Evolutionary conservation across 1,140 invertebrate species (phyloP), one percentile per base, ranked within the genome.

Genomic region (Nephila pilipes): DNA sequence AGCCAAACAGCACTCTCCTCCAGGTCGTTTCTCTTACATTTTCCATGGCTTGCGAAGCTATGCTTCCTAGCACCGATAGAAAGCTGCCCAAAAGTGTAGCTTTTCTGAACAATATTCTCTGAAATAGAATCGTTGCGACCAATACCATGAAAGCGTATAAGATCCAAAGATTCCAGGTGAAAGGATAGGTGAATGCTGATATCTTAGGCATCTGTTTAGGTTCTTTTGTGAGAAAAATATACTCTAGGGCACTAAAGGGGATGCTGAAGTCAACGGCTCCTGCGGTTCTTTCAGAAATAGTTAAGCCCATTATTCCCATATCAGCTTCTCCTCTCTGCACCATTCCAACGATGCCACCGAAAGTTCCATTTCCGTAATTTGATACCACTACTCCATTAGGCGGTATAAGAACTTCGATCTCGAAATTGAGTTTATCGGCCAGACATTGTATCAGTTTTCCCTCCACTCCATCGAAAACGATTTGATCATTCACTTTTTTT

Each of bases 301-400:
- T 16, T 75, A 90, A 32, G 16, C 38, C 55, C 3, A 18, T 2
- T 6, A 90, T 81, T 0, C 60, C 65, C 55, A 90, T 55, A 22
- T 90, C 69, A 1, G 75, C 88, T 81, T 81, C 69, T 38, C 38
- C 29, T 60, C 88, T 90, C 1, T 55, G 14, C 14, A 90, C 8
- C 88, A 81, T 80, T n/a, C 88, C 88, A n/a, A 90, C 58, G 3
- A 90, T 58, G 8, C 88, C 88, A 22, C 25, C 20, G 69, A 69
- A 90, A 5, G 36, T 57, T 32, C 88, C 88, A 60, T 90, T 58
- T 10, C 3, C 12, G 8, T 55, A 8, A 20, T 32, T 6, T n/a
- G 46, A 32, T 2, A 54, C 88, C 58, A 25, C 79, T 58, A n/a
- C 65, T 54, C 55, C 69, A 90, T 80, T 46, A 2, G 20, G 22